These are phyloP conservation scores for Platycercus adscitus DNA, from an alignment of 2,113 vertebrate genomes.

Conservation along the genomic window DNA sequence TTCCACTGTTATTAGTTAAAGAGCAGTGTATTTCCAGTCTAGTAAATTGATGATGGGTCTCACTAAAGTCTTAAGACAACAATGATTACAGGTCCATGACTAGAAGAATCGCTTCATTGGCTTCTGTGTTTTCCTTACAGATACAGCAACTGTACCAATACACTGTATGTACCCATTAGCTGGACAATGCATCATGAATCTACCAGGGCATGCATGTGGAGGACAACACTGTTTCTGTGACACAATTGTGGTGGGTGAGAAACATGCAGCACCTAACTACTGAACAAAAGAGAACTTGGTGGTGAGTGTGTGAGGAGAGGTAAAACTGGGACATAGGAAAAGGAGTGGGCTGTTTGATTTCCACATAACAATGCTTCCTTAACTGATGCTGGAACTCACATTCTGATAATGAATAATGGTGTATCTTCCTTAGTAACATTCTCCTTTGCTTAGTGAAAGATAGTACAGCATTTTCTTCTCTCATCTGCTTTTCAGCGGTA, in stretches of 20 bases:
- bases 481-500: not conserved
- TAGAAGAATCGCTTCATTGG: not conserved
- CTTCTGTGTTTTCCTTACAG: not conserved
- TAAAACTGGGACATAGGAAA: not conserved
- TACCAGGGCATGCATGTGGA: fast-evolving
- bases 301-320: not conserved
- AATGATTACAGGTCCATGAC: not conserved
- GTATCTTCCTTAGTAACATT: not conserved
- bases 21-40: not conserved
- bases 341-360: not conserved
- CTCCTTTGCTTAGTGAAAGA: not conserved
- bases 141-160: not conserved
- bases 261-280: fast-evolving
- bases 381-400: not conserved
- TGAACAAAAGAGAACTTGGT: not conserved
- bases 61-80: not conserved
- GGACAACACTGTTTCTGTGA: fast-evolving
- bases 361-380: not conserved
- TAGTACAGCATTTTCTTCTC: not conserved
- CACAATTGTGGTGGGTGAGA: fast-evolving
- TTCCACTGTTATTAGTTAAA: not conserved
- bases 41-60: not conserved
- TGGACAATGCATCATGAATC: too few relatives aligned
- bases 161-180: fast-evolving
- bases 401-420: not conserved